Percentiles rank a stretch among this genome's conserved stretches.
These are phyloP conservation scores for Xanthostigma xanthostigma DNA, from an alignment of 2,888 invertebrate species.

Conservation along the genomic window DNA sequence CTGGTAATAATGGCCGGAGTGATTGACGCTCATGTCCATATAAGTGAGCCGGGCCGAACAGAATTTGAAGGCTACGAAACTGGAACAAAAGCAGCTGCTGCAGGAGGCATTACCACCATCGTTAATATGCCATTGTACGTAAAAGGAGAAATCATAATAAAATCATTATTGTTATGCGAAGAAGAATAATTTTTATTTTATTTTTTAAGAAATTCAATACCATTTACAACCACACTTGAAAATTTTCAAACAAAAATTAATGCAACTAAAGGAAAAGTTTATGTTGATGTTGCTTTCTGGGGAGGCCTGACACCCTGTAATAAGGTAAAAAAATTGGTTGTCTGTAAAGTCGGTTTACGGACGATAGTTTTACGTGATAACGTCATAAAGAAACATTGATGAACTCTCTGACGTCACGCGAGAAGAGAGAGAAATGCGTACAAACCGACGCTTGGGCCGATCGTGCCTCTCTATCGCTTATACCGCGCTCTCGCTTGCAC, in stretches of 20 bases:
- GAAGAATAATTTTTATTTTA: background rate
- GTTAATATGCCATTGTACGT: slow-evolving; percentile 58
- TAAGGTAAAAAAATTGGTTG: slow-evolving; percentile 34
- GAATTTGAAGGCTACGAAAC: slow-evolving; percentile 57
- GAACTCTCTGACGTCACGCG: no score
- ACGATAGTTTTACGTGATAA: no score
- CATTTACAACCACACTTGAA: slow-evolving; percentile 48
- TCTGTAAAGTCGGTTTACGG: no score
- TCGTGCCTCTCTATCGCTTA: no score
- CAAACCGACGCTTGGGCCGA: no score
- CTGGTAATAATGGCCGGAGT: slow-evolving; percentile 49
- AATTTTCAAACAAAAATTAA: slow-evolving; percentile 43
- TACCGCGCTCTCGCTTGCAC: no score
- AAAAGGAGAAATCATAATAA: background rate
- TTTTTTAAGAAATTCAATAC: slow-evolving; percentile 47
- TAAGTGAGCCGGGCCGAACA: slow-evolving; percentile 56
- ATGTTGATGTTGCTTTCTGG: slow-evolving; percentile 62
- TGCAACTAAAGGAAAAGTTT: slow-evolving; percentile 39
- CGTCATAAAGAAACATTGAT: no score
- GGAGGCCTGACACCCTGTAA: slow-evolving; percentile 62
- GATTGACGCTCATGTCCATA: slow-evolving; percentile 57
- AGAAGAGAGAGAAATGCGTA: no score
- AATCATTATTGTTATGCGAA: background rate
- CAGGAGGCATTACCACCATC: slow-evolving; percentile 56
- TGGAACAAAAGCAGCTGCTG: slow-evolving; percentile 57